Evolutionary conservation across 2,888 invertebrate genomes (phyloP).

Genomic region (Antheraea assamensis): DNA sequence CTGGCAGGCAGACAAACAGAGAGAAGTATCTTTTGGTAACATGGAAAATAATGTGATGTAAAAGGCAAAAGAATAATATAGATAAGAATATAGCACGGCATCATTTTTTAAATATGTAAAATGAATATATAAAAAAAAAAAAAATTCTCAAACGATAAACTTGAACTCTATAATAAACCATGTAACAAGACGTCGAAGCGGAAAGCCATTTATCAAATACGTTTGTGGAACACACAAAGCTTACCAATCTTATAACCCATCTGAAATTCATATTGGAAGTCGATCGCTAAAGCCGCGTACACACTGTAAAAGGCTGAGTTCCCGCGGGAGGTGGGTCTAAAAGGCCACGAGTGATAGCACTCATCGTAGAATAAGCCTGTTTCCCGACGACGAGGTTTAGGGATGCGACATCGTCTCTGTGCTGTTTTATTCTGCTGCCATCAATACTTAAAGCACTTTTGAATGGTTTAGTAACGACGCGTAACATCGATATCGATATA

Average conservation of each 20-base stretch:
- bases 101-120: neutral
- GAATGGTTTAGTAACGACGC: slow-evolving; percentile 58
- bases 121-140: no score
- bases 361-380: slow-evolving; percentile 73
- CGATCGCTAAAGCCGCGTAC: slow-evolving; percentile 72
- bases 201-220: slow-evolving; percentile 68
- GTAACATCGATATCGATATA: slow-evolving; percentile 40
- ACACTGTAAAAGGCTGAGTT: slow-evolving; percentile 76
- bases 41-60: no score
- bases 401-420: slow-evolving; percentile 77
- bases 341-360: slow-evolving; percentile 61
- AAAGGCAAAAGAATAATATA: no score
- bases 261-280: slow-evolving; percentile 79
- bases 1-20: no score
- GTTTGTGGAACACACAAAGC: slow-evolving; percentile 61
- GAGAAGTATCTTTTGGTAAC: no score
- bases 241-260: slow-evolving; percentile 74
- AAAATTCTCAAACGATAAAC: slow-evolving; percentile 19
- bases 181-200: slow-evolving; percentile 34
- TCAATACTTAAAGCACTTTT: slow-evolving; percentile 79
- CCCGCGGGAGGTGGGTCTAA: slow-evolving; percentile 69
- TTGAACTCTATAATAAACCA: slow-evolving; percentile 2
- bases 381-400: slow-evolving; percentile 78
- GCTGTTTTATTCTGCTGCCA: slow-evolving; percentile 79
- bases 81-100: neutral